Evolutionary conservation across 2,113 vertebrate genomes (phyloP).

Genomic region (Hemiprocne comata): DNA sequence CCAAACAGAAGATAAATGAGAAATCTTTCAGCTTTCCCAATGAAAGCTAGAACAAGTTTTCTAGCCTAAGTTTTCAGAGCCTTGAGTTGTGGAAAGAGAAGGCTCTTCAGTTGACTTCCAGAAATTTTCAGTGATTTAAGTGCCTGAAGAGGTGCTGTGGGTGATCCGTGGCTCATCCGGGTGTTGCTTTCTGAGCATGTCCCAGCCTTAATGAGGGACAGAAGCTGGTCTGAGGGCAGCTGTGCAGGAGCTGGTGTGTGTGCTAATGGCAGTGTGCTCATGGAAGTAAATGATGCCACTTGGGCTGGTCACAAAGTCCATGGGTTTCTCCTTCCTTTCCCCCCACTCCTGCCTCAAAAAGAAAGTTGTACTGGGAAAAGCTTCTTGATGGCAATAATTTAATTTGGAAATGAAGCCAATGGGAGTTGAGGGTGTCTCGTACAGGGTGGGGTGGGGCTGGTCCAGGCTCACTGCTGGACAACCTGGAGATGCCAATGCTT

Average conservation of each 20-base stretch:
- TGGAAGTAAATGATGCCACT: neutral
- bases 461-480: neutral
- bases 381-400: neutral
- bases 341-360: rapidly evolving
- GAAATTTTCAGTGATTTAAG: neutral
- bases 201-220: neutral
- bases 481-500: rapidly evolving
- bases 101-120: neutral
- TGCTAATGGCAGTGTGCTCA: neutral
- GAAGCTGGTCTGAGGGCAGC: neutral
- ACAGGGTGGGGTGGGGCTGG: neutral
- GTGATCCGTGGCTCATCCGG: neutral
- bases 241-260: rapidly evolving
- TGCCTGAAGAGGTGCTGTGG: neutral
- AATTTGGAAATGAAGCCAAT: neutral
- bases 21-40: slow-evolving; percentile 22
- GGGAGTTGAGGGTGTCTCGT: neutral
- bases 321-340: neutral
- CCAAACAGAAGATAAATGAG: slow-evolving; percentile 47
- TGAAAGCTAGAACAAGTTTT: neutral
- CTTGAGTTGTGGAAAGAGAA: neutral
- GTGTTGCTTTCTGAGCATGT: neutral
- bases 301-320: neutral
- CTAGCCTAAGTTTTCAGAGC: neutral
- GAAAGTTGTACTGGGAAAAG: neutral